These are phyloP conservation scores for Allobates femoralis DNA, from an alignment of 2,797 vertebrate species.

Conservation along the genomic window DNA sequence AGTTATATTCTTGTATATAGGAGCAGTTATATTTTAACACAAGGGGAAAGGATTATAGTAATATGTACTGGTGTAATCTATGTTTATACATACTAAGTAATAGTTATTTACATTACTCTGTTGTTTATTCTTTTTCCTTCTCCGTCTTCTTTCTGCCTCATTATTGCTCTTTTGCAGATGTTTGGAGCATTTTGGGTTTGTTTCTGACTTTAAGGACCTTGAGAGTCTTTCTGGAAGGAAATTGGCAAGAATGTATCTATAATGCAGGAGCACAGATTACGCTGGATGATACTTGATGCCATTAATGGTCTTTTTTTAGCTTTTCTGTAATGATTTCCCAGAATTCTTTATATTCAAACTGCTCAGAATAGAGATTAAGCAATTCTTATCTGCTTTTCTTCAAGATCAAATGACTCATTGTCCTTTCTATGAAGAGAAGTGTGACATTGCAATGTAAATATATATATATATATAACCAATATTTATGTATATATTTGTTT, in stretches of 20 bases:
- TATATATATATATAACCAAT: neutral
- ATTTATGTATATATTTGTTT: neutral
- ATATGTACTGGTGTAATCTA: neutral
- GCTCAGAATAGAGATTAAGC: neutral
- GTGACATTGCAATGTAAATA: neutral
- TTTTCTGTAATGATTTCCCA: neutral
- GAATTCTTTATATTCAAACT: neutral
- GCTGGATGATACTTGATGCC: neutral
- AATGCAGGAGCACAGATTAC: neutral
- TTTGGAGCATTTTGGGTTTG: neutral
- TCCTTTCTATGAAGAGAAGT: neutral
- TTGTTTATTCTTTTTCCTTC: too few relatives aligned
- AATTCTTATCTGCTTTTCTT: slow-evolving; percentile 1
- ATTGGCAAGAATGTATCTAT: neutral
- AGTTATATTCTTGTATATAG: neutral
- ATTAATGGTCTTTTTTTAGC: slow-evolving; percentile 9
- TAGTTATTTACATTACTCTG: too few relatives aligned
- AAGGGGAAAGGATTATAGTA: too few relatives aligned
- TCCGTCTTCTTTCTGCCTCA: neutral
- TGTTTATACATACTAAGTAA: too few relatives aligned
- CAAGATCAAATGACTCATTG: slow-evolving; percentile 4
- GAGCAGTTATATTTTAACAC: too few relatives aligned
- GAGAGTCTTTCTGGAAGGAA: neutral
- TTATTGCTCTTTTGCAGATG: neutral
- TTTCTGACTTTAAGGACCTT: neutral